Evolutionary conservation across 2,797 vertebrate species (phyloP), one percentile per base, ranked within the genome.

Genomic region (Sardinella longiceps): DNA sequence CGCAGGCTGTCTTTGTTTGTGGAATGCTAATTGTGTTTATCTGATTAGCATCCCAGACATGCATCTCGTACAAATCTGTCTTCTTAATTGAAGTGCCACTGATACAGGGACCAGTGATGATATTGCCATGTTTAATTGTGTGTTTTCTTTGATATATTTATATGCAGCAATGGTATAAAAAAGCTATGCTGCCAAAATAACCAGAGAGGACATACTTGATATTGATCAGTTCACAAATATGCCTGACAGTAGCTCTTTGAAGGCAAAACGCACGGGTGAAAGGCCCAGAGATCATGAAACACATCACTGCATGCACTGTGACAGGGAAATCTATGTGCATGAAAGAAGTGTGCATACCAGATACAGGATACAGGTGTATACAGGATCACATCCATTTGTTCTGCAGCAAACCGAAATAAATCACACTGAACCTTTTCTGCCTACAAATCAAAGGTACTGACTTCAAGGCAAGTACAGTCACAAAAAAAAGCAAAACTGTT

Each of bases 21-120:
- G 46, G 77, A 86, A 50, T 83, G 20, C 3, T 28, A 46, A 87
- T 84, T 86, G 88, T 80, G 37, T 89, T 84, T 83, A 80, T 81
- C 84, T 86, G 88, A 86, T 45, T 0, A 85, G 88, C 43, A 50
- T 84, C 80, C 48, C 48, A 80, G 86, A 74, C 37, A 84, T 56
- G 86, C 81, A 56, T 58, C 70, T 77, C 1, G 33, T 80, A 74
- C 83, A 82, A 84, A 43, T 80, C 81, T 46, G n/a, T 50, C 18
- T 87, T 80, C 50, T 85, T 87, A 84, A 85, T 60, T 82, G 77
- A 85, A 48, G 82, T 50, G 43, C 63, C 60, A 86, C 85, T 86
- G 85, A 85, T 88, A 70, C 82, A 83, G 82, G 45, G 39, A 80
- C 46, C n/a, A 37, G 60, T 1, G 18, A 10, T 70, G 28, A 43